Conservation (phyloP, 2,797 vertebrate genomes). For the Clarias platycephalus region DNA sequence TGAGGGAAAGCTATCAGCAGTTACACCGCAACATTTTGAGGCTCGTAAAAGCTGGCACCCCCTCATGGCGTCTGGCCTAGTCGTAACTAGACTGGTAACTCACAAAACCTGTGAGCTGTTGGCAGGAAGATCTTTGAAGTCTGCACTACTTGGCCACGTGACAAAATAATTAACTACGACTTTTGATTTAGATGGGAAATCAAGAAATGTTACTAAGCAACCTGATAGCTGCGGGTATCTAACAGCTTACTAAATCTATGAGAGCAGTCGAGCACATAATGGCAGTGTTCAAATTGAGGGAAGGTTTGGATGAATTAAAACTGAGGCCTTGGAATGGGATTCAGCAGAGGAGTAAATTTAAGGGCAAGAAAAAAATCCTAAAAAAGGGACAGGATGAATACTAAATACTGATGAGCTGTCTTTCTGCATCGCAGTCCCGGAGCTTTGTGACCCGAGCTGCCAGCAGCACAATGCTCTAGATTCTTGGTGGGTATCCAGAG, state of each 20-base stretch:
- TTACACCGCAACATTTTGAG: background rate
- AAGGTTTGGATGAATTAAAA: conserved; percentile 16
- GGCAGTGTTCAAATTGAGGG: conserved; percentile 19
- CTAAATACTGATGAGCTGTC: conserved; percentile 9
- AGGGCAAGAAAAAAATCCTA: conserved; percentile 16
- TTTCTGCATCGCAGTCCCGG: background rate
- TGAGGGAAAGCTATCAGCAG: background rate
- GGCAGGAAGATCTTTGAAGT: conserved; percentile 9
- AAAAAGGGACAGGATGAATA: conserved; percentile 7
- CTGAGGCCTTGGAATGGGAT: conserved; percentile 20
- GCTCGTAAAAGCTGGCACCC: conserved; percentile 7
- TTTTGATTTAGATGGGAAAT: conserved; percentile 45
- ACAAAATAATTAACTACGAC: conserved; percentile 27
- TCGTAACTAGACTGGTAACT: conserved; percentile 14
- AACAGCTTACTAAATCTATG: conserved; percentile 31
- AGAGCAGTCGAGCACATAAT: conserved; percentile 40
- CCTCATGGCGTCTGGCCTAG: background rate
- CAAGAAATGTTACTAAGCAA: conserved; percentile 28
- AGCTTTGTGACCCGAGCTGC: conserved; percentile 12
- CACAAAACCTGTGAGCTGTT: conserved; percentile 9
- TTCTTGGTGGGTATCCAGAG: conserved; percentile 36
- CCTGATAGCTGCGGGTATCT: conserved; percentile 35
- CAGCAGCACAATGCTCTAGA: conserved; percentile 30
- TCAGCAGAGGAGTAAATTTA: conserved; percentile 22
- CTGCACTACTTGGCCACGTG: background rate